These are phyloP conservation scores for Callospermophilus lateralis DNA, from an alignment of 2,113 vertebrate genomes.

Conservation along the genomic window DNA sequence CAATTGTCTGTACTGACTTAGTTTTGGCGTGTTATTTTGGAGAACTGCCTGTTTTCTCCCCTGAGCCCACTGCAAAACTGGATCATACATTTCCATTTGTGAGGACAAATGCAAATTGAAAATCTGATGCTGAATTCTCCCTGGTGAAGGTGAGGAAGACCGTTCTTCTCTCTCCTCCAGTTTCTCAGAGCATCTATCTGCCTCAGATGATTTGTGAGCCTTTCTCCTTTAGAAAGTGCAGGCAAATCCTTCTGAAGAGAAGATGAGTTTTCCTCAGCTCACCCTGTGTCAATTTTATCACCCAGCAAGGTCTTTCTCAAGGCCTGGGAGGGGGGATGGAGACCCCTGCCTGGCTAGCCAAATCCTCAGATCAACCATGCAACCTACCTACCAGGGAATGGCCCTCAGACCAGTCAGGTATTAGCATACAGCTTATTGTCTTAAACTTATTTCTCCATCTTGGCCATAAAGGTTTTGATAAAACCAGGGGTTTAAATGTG, in stretches of 20 bases:
- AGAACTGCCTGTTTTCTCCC: not conserved
- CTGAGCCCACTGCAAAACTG: not conserved
- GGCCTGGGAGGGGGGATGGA: not conserved
- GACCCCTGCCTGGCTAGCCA: not conserved
- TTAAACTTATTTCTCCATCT: not conserved
- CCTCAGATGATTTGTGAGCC: not conserved
- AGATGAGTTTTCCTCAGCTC: not conserved
- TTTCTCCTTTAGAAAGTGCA: not conserved
- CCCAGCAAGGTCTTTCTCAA: not conserved
- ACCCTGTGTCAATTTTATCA: not conserved
- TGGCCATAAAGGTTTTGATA: not conserved
- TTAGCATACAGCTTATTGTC: not conserved
- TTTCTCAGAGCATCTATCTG: not conserved
- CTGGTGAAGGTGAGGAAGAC: too few species aligned
- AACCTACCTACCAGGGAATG: not conserved
- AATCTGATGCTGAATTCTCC: not conserved
- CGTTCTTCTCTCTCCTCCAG: not conserved
- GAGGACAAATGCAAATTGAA: not conserved
- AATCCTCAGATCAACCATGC: not conserved
- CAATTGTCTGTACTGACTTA: not conserved
- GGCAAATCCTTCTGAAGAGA: not conserved
- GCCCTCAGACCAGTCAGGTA: not conserved
- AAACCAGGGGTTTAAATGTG: not conserved
- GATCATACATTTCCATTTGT: not conserved
- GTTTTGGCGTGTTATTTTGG: not conserved